These are phyloP conservation scores for Arrhamphus sclerolepis DNA, from an alignment of 2,797 vertebrate genomes.

Conservation along the genomic window DNA sequence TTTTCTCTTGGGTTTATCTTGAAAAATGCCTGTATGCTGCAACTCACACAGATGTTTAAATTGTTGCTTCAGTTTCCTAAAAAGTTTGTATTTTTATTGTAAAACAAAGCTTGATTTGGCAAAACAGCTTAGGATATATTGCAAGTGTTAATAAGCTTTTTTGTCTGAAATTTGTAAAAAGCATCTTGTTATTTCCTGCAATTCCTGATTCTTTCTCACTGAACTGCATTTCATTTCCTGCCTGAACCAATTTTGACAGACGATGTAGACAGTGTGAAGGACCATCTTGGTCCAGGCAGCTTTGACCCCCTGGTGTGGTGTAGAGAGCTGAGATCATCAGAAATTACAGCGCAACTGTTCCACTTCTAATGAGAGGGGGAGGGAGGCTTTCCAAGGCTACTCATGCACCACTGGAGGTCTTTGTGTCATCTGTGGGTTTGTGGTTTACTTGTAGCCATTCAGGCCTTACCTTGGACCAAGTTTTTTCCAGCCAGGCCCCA, in stretches of 20 bases:
- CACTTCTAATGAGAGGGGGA: conserved; percentile 65
- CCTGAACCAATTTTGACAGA: conserved; percentile 21
- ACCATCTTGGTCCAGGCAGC: conserved; percentile 12
- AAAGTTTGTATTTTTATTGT: too few relatives aligned
- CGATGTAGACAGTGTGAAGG: conserved; percentile 41
- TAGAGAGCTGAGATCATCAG: conserved; percentile 60
- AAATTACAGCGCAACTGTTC: conserved; percentile 63
- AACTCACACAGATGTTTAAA: conserved; percentile 5
- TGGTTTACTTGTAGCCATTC: conserved; percentile 52
- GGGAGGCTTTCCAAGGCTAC: conserved; percentile 60
- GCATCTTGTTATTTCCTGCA: not conserved
- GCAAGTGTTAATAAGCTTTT: too few relatives aligned
- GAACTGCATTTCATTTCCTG: not conserved
- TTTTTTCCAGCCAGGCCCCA: conserved; percentile 51
- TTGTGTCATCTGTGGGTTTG: conserved; percentile 65
- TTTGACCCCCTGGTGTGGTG: conserved; percentile 60
- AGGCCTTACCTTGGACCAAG: conserved; percentile 45
- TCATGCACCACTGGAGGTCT: conserved; percentile 69
- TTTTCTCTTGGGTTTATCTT: conserved; percentile 11
- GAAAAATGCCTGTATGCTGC: conserved; percentile 25
- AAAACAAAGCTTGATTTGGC: too few relatives aligned
- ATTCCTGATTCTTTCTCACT: not conserved
- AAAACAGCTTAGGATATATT: too few relatives aligned
- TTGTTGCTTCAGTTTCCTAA: too few relatives aligned
- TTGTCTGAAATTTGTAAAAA: not conserved